Percentiles rank a stretch among this genome's conserved stretches.
Evolutionary conservation across 2,888 invertebrate species (phyloP).

Genomic region (Heliconius erato): DNA sequence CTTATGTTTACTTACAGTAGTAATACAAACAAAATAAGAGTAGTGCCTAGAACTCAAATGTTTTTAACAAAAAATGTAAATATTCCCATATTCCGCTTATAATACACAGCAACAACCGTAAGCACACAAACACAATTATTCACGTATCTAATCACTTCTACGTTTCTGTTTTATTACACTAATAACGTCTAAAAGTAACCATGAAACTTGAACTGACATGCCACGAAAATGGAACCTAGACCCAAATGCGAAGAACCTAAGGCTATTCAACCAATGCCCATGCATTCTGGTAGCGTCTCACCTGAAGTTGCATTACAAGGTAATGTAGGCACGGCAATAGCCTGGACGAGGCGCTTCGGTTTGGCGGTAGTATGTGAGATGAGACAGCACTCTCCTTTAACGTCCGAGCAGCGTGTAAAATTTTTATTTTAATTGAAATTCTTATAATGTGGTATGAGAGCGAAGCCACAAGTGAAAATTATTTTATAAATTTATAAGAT

Average conservation of each 20-base stretch:
- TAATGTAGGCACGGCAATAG: conserved; percentile 81
- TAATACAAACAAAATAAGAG: background rate
- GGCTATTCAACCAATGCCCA: conserved; percentile 51
- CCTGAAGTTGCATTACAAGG: conserved; percentile 81
- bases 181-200: conserved; percentile 11
- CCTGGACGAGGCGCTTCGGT: conserved; percentile 75
- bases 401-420: conserved; percentile 66
- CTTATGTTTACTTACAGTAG: background rate
- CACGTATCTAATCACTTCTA: conserved; percentile 2
- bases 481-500: background rate
- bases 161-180: background rate
- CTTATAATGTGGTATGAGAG: too few species aligned
- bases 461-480: too few species aligned
- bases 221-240: conserved; percentile 30
- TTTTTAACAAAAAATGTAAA: background rate
- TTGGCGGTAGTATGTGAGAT: conserved; percentile 82
- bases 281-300: conserved; percentile 79
- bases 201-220: conserved; percentile 32
- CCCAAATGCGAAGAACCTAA: conserved; percentile 40
- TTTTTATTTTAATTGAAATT: conserved; percentile 37
- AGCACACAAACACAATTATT: background rate
- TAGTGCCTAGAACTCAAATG: background rate
- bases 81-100: conserved; percentile 1
- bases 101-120: background rate
- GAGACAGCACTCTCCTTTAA: conserved; percentile 79